Evolutionary conservation across 2,888 invertebrate species (phyloP), one percentile per base, ranked within the genome.

Genomic region (Hylaea fasciaria): DNA sequence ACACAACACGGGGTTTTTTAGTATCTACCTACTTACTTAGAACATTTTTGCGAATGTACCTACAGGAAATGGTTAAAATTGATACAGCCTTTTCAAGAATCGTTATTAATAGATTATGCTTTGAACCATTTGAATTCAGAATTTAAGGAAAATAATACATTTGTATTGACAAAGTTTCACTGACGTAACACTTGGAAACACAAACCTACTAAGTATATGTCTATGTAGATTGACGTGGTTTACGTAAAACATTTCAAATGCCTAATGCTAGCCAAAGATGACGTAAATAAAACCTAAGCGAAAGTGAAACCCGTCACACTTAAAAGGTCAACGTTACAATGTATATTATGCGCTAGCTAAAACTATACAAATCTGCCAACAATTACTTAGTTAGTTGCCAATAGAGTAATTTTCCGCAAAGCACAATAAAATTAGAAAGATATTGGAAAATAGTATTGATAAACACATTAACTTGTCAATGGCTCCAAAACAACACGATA

Each of bases 381-480:
- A 7, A 32, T n/a, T n/a, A n/a, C 10, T 7, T 32, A 8, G 1
- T 32, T 32, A 32, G 32, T 32, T 32, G 32, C 10, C 3, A 7
- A 9, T 8, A 32, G 32, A 32, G 10, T 32, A 32, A 32, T 32
- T 7, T 7, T 1, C 3, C 3, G 32, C 32, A 32, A 32, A 32
- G 41, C 16, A 17, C 16, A 35, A 12, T 43, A 13, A 41, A 48
- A 41, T 37, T 1, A 22, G 14, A 44, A 43, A 14, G 8, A 28
- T 43, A 44, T 44, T 37, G 12, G 50, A 45, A 40, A 12, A 22
- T 13, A 32, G 16, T 16, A 29, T 11, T 17, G 46, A 51, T 41
- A 41, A 29, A 58, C 37, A n/a, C 59, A 53, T 49, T 53, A 59
- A 59, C 49, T 12, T 46, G 54, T 41, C 49, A 45, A 28, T 54